phyloP scores from a whole-genome alignment of 2,888 invertebrate genomes.

The Oeneis ivallda region DNA sequence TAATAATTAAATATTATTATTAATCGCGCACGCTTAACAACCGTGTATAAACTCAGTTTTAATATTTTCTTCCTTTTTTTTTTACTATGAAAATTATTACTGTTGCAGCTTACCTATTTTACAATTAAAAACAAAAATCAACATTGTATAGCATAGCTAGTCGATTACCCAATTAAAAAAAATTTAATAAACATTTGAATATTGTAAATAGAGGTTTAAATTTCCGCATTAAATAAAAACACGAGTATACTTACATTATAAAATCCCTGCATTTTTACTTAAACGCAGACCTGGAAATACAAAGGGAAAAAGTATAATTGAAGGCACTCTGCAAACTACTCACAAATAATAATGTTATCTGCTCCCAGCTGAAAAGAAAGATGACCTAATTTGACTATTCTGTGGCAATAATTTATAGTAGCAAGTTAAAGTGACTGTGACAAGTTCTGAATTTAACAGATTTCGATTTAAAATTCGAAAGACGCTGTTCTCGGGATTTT shows the following conservation, averaged over 20 bases:
- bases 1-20: no score
- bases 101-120: no score
- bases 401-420: constrained; percentile 11
- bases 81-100: no score
- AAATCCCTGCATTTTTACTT: constrained; percentile 20
- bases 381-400: constrained; percentile 20
- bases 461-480: not conserved
- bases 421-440: not conserved
- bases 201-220: constrained; percentile 44
- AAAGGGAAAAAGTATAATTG: constrained; percentile 22
- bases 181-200: no score
- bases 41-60: no score
- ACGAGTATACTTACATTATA: not conserved
- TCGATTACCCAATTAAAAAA: no score
- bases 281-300: constrained; percentile 8
- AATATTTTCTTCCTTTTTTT: no score
- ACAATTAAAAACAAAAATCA: no score
- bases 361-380: constrained; percentile 17
- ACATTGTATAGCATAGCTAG: no score
- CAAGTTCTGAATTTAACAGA: not conserved
- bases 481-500: not conserved
- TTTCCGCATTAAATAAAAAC: not conserved
- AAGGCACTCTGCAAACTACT: constrained; percentile 16
- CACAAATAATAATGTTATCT: constrained; percentile 26
- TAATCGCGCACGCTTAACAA: no score